Conservation (phyloP, 2,888 invertebrate genomes). For the Drosophila mercatorum region DNA sequence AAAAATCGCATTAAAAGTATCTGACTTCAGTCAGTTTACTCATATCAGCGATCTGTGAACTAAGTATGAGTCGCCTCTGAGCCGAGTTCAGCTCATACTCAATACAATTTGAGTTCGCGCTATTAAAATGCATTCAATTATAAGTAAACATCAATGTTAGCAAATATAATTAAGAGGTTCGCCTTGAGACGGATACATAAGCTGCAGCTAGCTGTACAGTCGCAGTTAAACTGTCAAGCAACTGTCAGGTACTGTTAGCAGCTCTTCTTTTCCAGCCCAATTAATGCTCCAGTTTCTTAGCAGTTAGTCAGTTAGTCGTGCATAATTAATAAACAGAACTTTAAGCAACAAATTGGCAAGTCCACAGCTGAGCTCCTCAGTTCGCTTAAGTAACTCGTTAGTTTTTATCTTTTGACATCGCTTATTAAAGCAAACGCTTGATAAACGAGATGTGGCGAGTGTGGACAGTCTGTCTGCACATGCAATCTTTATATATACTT, state of each 20-base stretch:
- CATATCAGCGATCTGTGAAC: too few species aligned
- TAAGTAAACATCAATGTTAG: not conserved
- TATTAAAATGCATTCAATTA: not conserved
- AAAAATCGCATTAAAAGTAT: not conserved
- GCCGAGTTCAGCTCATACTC: too few species aligned
- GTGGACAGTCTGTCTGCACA: constrained; percentile 48
- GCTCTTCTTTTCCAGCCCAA: constrained; percentile 13
- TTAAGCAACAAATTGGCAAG: constrained; percentile 67
- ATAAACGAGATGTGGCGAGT: constrained; percentile 75
- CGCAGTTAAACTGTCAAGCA: not conserved
- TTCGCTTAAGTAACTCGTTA: constrained; percentile 75
- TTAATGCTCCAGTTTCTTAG: constrained; percentile 59
- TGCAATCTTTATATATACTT: constrained; percentile 15
- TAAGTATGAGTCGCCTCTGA: too few species aligned
- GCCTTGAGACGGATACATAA: constrained; percentile 8
- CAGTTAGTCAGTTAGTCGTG: constrained; percentile 29
- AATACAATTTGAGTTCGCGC: not conserved
- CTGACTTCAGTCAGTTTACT: not conserved
- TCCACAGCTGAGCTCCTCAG: constrained; percentile 14
- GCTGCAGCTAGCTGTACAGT: not conserved
- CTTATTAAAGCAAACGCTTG: constrained; percentile 76
- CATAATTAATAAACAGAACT: constrained; percentile 68
- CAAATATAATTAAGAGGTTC: not conserved
- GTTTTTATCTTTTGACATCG: constrained; percentile 74
- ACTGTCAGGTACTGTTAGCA: not conserved